Conservation (phyloP, 2,888 invertebrate genomes). For the Drosophila leonis region DNA sequence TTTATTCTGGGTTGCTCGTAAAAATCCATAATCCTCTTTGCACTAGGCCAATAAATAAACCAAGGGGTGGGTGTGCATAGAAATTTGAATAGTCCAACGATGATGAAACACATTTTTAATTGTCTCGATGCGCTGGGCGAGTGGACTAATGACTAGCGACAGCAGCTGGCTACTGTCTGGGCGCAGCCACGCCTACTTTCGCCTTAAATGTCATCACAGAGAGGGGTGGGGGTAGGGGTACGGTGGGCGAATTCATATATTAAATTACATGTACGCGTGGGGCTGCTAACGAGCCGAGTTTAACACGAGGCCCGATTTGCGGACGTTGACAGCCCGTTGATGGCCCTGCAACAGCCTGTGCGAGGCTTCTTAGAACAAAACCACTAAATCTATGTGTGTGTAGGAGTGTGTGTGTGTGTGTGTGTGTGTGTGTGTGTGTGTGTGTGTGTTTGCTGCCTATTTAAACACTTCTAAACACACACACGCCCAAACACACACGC, state of each 20-base stretch:
- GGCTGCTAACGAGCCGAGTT: slow-evolving; percentile 54
- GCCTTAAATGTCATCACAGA: slow-evolving; percentile 33
- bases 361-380: slow-evolving; percentile 56
- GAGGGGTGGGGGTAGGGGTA: neutral
- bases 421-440: neutral
- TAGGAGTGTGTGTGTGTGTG: neutral
- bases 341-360: slow-evolving; percentile 21
- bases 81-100: slow-evolving; percentile 11
- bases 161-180: slow-evolving; percentile 5
- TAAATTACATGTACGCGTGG: slow-evolving; percentile 64
- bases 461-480: slow-evolving; percentile 49
- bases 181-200: neutral
- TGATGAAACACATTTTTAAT: slow-evolving; percentile 67
- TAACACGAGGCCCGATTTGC: slow-evolving; percentile 58
- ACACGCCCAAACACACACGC: slow-evolving; percentile 5
- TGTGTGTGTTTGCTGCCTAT: slow-evolving; percentile 43
- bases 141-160: slow-evolving; percentile 50
- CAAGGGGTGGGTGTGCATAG: neutral
- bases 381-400: slow-evolving; percentile 44
- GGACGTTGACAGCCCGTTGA: slow-evolving; percentile 25
- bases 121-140: slow-evolving; percentile 48
- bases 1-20: slow-evolving; percentile 26
- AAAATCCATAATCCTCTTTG: slow-evolving; percentile 78
- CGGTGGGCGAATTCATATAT: slow-evolving; percentile 46
- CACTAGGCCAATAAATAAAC: slow-evolving; percentile 60